Percentiles rank a stretch among this genome's conserved stretches.
Evolutionary conservation across 2,113 vertebrate genomes (phyloP).

Genomic region (Toxostoma redivivum): DNA sequence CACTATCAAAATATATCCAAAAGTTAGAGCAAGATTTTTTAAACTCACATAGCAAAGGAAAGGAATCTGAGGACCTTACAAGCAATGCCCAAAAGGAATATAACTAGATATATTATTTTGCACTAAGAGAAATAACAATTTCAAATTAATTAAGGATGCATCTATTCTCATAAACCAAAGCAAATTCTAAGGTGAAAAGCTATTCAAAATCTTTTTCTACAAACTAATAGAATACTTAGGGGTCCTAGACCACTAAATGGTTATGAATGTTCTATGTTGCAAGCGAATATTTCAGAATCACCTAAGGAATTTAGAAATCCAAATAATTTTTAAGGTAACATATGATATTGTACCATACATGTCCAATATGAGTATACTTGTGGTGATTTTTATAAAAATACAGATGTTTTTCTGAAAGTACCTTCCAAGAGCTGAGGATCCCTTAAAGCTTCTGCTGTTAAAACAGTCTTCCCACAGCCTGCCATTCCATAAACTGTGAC

Average conservation of each 20-base stretch:
- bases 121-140: neutral
- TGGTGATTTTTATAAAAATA: neutral
- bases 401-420: conserved; percentile 4
- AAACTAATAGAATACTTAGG: neutral
- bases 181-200: neutral
- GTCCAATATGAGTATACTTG: fast-evolving
- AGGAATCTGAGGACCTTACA: neutral
- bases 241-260: neutral
- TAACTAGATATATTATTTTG: neutral
- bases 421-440: conserved; percentile 83
- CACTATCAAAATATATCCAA: neutral
- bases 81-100: neutral
- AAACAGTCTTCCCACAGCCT: conserved; percentile 94
- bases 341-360: neutral
- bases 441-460: conserved; percentile 90
- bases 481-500: conserved; percentile 94
- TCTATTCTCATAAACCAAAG: neutral
- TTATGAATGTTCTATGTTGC: neutral
- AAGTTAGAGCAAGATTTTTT: neutral
- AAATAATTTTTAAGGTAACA: neutral
- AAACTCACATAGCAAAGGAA: neutral
- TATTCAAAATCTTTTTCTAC: neutral
- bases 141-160: neutral
- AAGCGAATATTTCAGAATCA: neutral
- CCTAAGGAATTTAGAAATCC: neutral